Conservation (phyloP, 2,888 invertebrate species). For the Ophion obscuratus region DNA sequence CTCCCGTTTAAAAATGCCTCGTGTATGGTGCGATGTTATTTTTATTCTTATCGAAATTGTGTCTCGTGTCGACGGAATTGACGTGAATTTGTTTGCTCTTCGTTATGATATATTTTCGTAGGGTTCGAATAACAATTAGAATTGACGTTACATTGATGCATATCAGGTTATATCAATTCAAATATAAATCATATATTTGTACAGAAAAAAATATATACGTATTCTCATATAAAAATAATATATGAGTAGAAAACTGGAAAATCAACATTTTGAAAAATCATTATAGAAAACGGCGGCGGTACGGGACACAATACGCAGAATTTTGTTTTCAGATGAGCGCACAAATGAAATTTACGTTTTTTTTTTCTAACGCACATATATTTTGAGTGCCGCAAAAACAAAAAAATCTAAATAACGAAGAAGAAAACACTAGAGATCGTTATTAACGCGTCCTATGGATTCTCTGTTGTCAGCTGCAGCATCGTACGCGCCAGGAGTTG, state of each 20-base stretch:
- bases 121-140: too few species aligned
- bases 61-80: not conserved
- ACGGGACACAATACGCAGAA: not conserved
- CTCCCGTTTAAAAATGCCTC: not conserved
- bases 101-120: not conserved
- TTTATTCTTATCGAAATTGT: not conserved
- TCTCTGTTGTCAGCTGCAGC: constrained; percentile 75
- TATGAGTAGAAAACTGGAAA: too few species aligned
- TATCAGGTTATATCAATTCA: not conserved
- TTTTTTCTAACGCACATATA: not conserved
- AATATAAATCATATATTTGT: not conserved
- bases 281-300: not conserved
- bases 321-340: not conserved
- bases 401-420: too few species aligned
- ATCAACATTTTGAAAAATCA: not conserved
- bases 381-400: not conserved
- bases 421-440: not conserved
- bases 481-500: constrained; percentile 80
- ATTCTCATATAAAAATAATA: not conserved
- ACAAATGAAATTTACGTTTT: not conserved
- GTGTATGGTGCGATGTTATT: not conserved
- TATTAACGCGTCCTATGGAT: constrained; percentile 3
- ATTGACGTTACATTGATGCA: too few species aligned
- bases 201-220: not conserved
- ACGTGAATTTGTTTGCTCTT: not conserved